These are phyloP conservation scores for Bombyx huttoni DNA, from an alignment of 2,888 invertebrate genomes.

Conservation along the genomic window DNA sequence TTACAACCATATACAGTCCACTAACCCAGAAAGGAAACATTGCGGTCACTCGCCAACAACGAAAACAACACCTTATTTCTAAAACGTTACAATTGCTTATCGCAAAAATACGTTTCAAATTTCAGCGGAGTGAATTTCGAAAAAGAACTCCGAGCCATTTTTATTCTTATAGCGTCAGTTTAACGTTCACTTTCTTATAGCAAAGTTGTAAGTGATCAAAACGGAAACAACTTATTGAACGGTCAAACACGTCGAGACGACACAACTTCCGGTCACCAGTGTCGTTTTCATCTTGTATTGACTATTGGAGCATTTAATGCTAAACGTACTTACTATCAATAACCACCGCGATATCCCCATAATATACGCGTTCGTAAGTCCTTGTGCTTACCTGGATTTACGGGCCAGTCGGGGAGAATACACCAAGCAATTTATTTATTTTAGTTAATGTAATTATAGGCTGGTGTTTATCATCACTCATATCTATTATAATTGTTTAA, in stretches of 20 bases:
- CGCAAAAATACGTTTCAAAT: not conserved
- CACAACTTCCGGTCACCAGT: conserved; percentile 50
- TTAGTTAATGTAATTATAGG: no score
- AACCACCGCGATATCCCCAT: no score
- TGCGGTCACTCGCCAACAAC: not conserved
- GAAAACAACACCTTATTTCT: not conserved
- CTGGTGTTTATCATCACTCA: no score
- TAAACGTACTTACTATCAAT: no score
- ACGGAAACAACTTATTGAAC: conserved; percentile 48
- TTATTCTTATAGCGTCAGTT: not conserved
- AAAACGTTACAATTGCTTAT: not conserved
- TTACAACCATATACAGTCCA: not conserved
- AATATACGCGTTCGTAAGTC: no score
- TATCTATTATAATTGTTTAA: no score
- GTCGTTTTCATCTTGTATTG: conserved; percentile 16
- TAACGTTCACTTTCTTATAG: conserved; percentile 13
- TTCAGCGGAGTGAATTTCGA: not conserved
- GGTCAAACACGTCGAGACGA: conserved; percentile 41
- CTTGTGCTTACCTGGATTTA: no score
- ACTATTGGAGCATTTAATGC: not conserved
- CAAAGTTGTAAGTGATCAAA: conserved; percentile 10
- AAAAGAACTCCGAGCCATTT: not conserved
- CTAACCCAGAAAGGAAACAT: not conserved
- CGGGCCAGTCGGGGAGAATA: no score
- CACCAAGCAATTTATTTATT: no score